Conservation (phyloP, 30 jellyfish, hydroid and myxozoan genomes). For the Morbakka virulenta region DNA sequence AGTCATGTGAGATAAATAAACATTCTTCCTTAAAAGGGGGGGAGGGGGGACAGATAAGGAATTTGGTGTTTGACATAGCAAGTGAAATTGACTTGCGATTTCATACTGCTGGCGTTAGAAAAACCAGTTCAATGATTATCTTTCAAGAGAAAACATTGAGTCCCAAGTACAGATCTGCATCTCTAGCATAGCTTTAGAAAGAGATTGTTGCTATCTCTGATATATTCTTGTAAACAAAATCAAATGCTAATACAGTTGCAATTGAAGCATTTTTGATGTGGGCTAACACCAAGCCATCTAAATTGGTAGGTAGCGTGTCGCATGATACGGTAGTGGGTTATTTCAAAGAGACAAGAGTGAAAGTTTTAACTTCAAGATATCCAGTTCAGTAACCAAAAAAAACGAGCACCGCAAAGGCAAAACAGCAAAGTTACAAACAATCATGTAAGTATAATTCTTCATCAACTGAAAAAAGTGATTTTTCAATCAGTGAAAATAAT, state of each 20-base stretch:
- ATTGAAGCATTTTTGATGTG: slow-evolving; percentile 28
- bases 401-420: too few relatives aligned
- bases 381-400: too few relatives aligned
- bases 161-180: not conserved
- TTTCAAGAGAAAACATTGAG: too few relatives aligned
- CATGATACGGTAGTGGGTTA: too few relatives aligned
- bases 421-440: too few relatives aligned
- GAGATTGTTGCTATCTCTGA: slow-evolving; percentile 28
- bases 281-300: slow-evolving; percentile 7
- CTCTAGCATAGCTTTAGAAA: not conserved
- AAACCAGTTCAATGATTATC: too few relatives aligned
- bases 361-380: too few relatives aligned
- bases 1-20: not conserved
- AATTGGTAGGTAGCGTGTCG: slow-evolving; percentile 4
- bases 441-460: too few relatives aligned
- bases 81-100: not conserved
- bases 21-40: not conserved
- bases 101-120: not conserved
- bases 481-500: too few relatives aligned
- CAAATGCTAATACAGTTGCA: slow-evolving; percentile 6
- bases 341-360: too few relatives aligned
- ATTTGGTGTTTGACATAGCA: not conserved
- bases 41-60: not conserved
- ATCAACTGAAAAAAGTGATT: too few relatives aligned
- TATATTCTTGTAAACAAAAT: not conserved